Percentiles rank a stretch among this genome's conserved stretches.
Evolutionary conservation across 2,797 vertebrate genomes (phyloP).

Genomic region (Phrynocephalus forsythii): DNA sequence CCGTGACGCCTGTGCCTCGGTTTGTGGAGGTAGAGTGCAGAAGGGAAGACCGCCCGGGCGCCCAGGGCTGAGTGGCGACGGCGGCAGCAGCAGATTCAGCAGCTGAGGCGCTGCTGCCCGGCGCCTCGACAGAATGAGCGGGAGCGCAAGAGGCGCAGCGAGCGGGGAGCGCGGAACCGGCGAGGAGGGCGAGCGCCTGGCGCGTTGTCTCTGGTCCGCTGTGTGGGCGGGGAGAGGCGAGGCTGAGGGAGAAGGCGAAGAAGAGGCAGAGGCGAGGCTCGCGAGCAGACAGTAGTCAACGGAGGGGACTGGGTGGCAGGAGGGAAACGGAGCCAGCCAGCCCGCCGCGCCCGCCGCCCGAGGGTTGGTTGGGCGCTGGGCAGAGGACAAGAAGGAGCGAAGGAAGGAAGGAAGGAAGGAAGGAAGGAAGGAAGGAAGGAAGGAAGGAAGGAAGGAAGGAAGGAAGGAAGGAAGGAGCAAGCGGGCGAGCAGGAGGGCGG

Average conservation of each 20-base stretch:
- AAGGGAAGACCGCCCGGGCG: neutral
- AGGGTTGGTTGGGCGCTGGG: neutral
- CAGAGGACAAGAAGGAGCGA: no score
- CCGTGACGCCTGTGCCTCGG: neutral
- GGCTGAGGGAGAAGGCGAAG: constrained; percentile 21
- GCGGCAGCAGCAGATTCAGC: constrained; percentile 22
- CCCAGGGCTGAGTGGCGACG: no score
- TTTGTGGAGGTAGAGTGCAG: neutral
- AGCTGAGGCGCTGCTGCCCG: neutral
- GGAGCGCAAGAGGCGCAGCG: constrained; percentile 7
- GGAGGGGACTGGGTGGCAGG: constrained; percentile 6
- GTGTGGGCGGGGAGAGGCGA: constrained; percentile 68
- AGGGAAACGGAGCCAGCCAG: constrained; percentile 11
- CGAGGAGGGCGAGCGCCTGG: neutral
- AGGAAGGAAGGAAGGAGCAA: neutral
- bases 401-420: neutral
- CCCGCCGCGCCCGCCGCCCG: neutral
- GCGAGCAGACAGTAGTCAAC: constrained; percentile 38
- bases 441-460: no score
- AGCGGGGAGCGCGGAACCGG: constrained; percentile 26
- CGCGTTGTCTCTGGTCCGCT: constrained; percentile 33
- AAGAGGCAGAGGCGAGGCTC: neutral
- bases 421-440: neutral
- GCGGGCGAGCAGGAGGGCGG: neutral
- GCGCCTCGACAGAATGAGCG: neutral